Conservation (phyloP, 1,140 invertebrate genomes). For the Drosophila baimaii region DNA sequence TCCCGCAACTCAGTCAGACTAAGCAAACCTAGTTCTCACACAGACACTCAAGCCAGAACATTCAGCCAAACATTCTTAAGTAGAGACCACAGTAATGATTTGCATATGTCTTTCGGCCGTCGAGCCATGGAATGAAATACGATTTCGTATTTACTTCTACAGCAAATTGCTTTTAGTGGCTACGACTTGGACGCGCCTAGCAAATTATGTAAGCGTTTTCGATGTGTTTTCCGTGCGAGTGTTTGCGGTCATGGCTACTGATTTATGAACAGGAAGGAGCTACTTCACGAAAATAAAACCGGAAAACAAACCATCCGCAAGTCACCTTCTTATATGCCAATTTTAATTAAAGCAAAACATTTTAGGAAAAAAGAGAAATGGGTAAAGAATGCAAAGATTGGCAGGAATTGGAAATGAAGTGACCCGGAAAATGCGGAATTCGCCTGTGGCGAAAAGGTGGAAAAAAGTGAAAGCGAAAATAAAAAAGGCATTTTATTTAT, state of each 20-base stretch:
- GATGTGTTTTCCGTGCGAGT: constrained; percentile 13
- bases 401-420: constrained; percentile 25
- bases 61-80: constrained; percentile 17
- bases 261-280: constrained; percentile 60
- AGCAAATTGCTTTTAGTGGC: constrained; percentile 70
- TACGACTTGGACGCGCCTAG: constrained; percentile 46
- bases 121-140: constrained; percentile 65
- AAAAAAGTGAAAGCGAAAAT: constrained; percentile 38
- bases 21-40: not conserved
- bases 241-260: constrained; percentile 28
- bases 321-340: constrained; percentile 34
- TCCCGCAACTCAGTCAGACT: not conserved
- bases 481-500: constrained; percentile 21
- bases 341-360: constrained; percentile 64
- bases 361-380: constrained; percentile 27
- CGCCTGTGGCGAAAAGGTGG: constrained; percentile 21
- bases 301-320: constrained; percentile 16
- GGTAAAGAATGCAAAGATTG: constrained; percentile 25
- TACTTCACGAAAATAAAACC: constrained; percentile 13
- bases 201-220: constrained; percentile 66
- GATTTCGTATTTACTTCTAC: constrained; percentile 73
- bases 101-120: constrained; percentile 62
- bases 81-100: constrained; percentile 39
- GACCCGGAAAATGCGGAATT: constrained; percentile 45
- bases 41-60: not conserved